Percentiles rank a stretch among this genome's conserved stretches.
Evolutionary conservation across 2,888 invertebrate genomes (phyloP).

Genomic region (Drosophila conformis): DNA sequence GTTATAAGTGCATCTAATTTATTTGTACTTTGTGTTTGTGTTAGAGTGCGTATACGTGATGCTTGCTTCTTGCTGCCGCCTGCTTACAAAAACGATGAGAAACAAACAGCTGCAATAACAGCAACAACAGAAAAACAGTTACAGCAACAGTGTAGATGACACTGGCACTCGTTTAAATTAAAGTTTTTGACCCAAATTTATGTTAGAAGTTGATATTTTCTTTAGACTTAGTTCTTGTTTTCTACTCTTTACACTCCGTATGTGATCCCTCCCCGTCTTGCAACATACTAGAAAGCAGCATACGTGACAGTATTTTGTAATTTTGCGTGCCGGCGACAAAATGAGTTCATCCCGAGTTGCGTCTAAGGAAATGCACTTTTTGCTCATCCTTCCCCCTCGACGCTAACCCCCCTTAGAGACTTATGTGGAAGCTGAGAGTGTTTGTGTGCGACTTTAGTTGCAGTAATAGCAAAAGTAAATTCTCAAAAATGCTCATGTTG

Average conservation of each 20-base stretch:
- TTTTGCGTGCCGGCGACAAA: constrained; percentile 62
- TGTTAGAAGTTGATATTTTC: constrained; percentile 79
- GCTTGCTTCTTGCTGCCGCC: constrained; percentile 34
- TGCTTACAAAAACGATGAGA: constrained; percentile 28
- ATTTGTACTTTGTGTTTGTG: constrained; percentile 78
- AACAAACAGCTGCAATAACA: constrained; percentile 35
- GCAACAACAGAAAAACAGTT: constrained; percentile 18
- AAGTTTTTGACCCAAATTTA: constrained; percentile 80
- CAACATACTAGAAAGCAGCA: constrained; percentile 80
- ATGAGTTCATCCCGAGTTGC: constrained; percentile 70
- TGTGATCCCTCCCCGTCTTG: constrained; percentile 10
- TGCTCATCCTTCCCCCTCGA: neutral
- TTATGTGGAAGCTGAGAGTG: constrained; percentile 46
- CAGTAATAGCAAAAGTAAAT: constrained; percentile 55
- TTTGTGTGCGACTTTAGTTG: constrained; percentile 54
- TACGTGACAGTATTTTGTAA: constrained; percentile 79
- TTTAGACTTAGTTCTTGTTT: constrained; percentile 44
- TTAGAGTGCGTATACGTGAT: constrained; percentile 75
- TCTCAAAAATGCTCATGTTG: constrained; percentile 40
- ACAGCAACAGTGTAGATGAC: constrained; percentile 55
- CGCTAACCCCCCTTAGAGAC: constrained; percentile 11
- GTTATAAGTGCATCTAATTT: constrained; percentile 79
- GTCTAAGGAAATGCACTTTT: constrained; percentile 57
- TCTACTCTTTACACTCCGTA: neutral
- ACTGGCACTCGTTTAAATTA: constrained; percentile 77